These are phyloP conservation scores for Theretra japonica DNA, from an alignment of 2,888 invertebrate species.

Conservation along the genomic window DNA sequence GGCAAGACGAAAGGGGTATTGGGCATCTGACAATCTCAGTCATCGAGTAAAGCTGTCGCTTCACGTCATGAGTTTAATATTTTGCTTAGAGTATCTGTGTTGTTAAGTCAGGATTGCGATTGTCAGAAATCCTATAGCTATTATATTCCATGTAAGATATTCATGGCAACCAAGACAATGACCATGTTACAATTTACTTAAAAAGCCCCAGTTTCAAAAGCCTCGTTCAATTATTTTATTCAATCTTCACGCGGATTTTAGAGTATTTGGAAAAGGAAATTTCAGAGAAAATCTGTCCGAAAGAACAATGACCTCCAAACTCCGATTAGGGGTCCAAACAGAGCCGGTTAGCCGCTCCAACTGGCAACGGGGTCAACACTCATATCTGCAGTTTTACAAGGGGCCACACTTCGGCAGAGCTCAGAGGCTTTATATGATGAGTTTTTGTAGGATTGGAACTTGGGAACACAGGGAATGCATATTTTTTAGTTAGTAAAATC, in stretches of 20 bases:
- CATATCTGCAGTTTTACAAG: background rate
- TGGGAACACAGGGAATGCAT: background rate
- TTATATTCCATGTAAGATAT: too few species aligned
- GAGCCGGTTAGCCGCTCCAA: background rate
- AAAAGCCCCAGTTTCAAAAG: too few species aligned
- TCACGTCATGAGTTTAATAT: too few species aligned
- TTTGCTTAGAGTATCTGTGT: too few species aligned
- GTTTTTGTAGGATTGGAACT: background rate
- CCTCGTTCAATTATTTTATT: too few species aligned
- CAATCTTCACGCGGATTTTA: background rate
- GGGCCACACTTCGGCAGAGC: background rate
- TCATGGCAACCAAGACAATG: too few species aligned
- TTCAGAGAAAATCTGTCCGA: background rate
- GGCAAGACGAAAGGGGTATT: too few species aligned
- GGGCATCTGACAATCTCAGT: too few species aligned
- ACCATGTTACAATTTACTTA: too few species aligned
- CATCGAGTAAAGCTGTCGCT: too few species aligned
- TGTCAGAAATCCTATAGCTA: background rate
- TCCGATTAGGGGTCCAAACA: constrained; percentile 5
- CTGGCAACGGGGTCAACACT: background rate
- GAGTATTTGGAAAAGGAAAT: background rate
- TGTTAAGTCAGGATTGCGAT: background rate
- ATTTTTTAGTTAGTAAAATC: background rate
- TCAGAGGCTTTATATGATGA: background rate
- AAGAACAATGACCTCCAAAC: constrained; percentile 10